phyloP scores from a whole-genome alignment of 1,140 invertebrate genomes.

The Conus betulinus region DNA sequence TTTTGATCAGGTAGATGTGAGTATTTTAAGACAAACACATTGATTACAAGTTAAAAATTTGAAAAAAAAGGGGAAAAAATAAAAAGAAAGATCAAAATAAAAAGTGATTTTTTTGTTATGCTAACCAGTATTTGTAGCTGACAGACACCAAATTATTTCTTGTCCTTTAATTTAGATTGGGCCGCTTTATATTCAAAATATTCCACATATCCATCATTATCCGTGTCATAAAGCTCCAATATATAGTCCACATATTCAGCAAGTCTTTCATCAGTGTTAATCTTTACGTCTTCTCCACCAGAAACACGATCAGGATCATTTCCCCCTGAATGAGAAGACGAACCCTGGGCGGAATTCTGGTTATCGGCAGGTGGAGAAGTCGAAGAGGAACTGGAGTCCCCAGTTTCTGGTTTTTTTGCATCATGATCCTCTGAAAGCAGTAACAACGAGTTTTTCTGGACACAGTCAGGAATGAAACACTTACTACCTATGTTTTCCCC shows the following conservation, averaged over 20 bases:
- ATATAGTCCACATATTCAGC: conserved; percentile 11
- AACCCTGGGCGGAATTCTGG: background rate
- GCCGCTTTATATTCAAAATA: conserved; percentile 78
- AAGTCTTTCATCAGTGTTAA: background rate
- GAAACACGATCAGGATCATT: background rate
- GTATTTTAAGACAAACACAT: too few relatives aligned
- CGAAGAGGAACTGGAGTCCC: background rate
- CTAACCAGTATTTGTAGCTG: too few relatives aligned
- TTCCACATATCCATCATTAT: conserved; percentile 94
- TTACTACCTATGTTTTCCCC: too few relatives aligned
- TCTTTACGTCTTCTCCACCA: too few relatives aligned
- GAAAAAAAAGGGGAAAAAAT: too few relatives aligned
- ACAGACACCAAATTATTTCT: background rate
- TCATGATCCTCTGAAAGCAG: background rate
- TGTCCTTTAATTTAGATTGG: background rate
- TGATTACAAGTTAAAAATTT: too few relatives aligned
- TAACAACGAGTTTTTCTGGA: background rate
- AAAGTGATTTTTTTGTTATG: too few relatives aligned
- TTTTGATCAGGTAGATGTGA: too few relatives aligned
- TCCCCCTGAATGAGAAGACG: background rate
- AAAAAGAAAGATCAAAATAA: too few relatives aligned
- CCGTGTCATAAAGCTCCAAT: conserved; percentile 82
- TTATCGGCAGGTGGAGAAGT: background rate
- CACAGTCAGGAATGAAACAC: too few relatives aligned
- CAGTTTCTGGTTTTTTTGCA: background rate